Conservation (phyloP, 1,140 invertebrate species). For the Melitaea cinxia region DNA sequence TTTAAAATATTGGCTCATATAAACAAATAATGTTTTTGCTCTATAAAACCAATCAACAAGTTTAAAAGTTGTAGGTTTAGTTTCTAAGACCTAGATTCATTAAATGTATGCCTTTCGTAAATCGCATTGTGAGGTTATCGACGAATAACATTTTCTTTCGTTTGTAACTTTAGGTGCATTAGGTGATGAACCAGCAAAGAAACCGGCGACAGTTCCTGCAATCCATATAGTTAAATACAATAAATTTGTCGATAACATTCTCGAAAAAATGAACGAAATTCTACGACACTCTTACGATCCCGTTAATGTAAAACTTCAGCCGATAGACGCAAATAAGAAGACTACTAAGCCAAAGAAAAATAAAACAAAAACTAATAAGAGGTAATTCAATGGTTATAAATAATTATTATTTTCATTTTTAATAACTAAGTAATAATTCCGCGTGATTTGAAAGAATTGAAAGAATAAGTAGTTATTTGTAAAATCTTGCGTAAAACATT, state of each 20-base stretch:
- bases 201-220: constrained; percentile 81
- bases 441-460: too few species aligned
- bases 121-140: background rate
- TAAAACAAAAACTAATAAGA: constrained; percentile 75
- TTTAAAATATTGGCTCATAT: too few species aligned
- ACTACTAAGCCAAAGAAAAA: constrained; percentile 75
- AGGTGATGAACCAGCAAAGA: constrained; percentile 56
- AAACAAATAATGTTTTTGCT: too few species aligned
- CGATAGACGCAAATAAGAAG: constrained; percentile 80
- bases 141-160: background rate
- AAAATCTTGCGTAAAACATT: background rate
- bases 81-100: too few species aligned
- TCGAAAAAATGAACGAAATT: constrained; percentile 89
- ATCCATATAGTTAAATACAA: constrained; percentile 91
- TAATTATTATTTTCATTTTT: too few species aligned
- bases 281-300: constrained; percentile 90
- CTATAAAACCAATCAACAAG: too few species aligned
- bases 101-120: background rate
- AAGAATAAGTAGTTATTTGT: too few species aligned
- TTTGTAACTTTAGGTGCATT: constrained; percentile 56
- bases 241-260: constrained; percentile 90
- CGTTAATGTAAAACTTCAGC: constrained; percentile 89
- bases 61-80: too few species aligned
- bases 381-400: constrained; percentile 52
- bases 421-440: background rate